phyloP scores from a whole-genome alignment of 2,113 vertebrate genomes.

The Arvicanthis niloticus region DNA sequence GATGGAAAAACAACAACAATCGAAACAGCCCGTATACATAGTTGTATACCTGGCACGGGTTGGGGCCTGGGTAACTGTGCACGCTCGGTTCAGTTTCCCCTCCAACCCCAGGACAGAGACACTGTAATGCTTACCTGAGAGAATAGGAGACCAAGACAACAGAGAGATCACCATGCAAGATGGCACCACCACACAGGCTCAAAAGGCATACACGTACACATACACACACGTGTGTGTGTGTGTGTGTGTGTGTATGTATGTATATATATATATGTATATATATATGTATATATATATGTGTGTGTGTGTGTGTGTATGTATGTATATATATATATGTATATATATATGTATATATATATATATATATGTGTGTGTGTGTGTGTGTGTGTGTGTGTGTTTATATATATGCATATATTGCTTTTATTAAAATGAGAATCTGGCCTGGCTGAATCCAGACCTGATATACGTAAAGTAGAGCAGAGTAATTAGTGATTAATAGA shows the following conservation, averaged over 20 bases:
- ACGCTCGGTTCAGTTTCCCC: not conserved
- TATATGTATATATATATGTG: not conserved
- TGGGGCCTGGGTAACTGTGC: not conserved
- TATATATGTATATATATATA: too few species aligned
- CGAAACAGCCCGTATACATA: not conserved
- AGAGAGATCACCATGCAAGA: not conserved
- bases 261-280: too few species aligned
- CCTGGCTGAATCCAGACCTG: not conserved
- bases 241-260: too few species aligned
- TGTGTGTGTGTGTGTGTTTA: too few species aligned
- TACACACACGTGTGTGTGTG: not conserved
- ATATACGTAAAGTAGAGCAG: not conserved
- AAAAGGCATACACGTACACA: not conserved
- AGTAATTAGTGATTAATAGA: slow-evolving; percentile 23
- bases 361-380: not conserved
- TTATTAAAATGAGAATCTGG: slow-evolving; percentile 31
- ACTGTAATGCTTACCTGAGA: not conserved
- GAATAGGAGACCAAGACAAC: not conserved
- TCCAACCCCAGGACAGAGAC: not conserved
- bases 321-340: too few species aligned
- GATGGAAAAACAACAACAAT: not conserved
- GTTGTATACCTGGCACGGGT: not conserved
- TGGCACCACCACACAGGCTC: not conserved
- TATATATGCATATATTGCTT: not conserved
- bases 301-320: too few species aligned